Percentiles rank a stretch among this genome's conserved stretches.
Evolutionary conservation across 2,113 vertebrate genomes (phyloP).

Genomic region (Colinus virginianus): DNA sequence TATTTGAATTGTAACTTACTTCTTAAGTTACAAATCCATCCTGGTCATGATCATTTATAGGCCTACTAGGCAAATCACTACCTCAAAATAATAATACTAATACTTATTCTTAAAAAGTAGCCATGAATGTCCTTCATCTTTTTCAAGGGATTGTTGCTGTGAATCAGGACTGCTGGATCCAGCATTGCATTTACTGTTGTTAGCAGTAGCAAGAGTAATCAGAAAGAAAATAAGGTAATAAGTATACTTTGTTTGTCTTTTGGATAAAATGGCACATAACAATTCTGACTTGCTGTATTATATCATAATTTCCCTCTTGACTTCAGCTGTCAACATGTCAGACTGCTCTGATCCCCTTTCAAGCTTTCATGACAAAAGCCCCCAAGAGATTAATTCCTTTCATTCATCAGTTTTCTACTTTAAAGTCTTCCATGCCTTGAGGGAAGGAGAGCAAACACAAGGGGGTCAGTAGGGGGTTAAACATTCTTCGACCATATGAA

Average conservation of each 20-base stretch:
- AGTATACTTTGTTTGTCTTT: background rate
- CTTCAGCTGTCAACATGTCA: conserved; percentile 64
- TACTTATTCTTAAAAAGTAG: background rate
- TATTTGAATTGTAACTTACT: background rate
- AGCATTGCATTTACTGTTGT: background rate
- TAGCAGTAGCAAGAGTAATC: conserved; percentile 27
- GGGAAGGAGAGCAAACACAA: conserved; percentile 50
- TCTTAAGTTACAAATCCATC: background rate
- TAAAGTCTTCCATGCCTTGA: conserved; percentile 59
- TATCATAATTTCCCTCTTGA: conserved; percentile 69
- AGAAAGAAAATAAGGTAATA: background rate
- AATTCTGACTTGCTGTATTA: conserved; percentile 55
- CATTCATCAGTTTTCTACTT: conserved; percentile 65
- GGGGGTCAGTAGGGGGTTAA: conserved; percentile 67
- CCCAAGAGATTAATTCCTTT: conserved; percentile 65
- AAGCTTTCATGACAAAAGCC: conserved; percentile 60
- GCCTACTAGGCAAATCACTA: background rate
- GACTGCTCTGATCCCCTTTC: conserved; percentile 51
- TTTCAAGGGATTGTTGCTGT: background rate
- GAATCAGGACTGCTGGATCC: background rate
- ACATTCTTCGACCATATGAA: conserved; percentile 68
- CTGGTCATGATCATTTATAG: background rate
- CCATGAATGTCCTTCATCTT: background rate
- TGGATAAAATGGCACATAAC: conserved; percentile 7
- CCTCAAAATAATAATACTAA: background rate